A percentile compares a stretch with the other conserved stretches of the same genome.
Evolutionary conservation across 2,888 invertebrate genomes (phyloP).

Genomic region (Lithophane socia): DNA sequence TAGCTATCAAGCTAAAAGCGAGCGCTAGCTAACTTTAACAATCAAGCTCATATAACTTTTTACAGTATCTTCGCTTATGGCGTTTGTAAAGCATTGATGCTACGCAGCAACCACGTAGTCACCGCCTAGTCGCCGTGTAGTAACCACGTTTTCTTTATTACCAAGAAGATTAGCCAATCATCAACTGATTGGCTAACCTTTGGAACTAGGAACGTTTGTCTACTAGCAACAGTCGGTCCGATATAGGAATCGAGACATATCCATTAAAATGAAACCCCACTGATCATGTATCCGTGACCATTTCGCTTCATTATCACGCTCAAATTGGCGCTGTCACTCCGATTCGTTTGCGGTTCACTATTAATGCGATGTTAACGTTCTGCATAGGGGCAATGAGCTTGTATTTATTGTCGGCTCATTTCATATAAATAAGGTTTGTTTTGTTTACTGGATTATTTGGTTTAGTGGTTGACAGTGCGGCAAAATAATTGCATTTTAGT

Average conservation of each 20-base stretch:
- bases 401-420: constrained; percentile 31
- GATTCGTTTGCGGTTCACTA: constrained; percentile 46
- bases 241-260: not conserved
- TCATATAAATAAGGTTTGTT: constrained; percentile 29
- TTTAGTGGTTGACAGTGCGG: not conserved
- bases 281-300: constrained; percentile 10
- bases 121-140: too few relatives aligned
- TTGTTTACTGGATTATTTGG: not conserved
- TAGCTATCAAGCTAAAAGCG: not conserved
- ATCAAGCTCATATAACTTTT: too few relatives aligned
- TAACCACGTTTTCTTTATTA: not conserved
- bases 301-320: constrained; percentile 29
- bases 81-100: not conserved
- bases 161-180: not conserved
- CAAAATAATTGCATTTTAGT: not conserved
- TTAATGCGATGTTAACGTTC: constrained; percentile 36
- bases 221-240: not conserved
- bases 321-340: constrained; percentile 39
- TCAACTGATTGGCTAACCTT: too few relatives aligned
- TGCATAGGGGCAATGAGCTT: constrained; percentile 4
- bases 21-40: not conserved
- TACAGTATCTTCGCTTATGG: not conserved
- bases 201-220: not conserved
- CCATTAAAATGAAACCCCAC: constrained; percentile 19
- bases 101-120: not conserved